phyloP scores from a whole-genome alignment of 2,888 invertebrate genomes.

The Melinaea menophilus region DNA sequence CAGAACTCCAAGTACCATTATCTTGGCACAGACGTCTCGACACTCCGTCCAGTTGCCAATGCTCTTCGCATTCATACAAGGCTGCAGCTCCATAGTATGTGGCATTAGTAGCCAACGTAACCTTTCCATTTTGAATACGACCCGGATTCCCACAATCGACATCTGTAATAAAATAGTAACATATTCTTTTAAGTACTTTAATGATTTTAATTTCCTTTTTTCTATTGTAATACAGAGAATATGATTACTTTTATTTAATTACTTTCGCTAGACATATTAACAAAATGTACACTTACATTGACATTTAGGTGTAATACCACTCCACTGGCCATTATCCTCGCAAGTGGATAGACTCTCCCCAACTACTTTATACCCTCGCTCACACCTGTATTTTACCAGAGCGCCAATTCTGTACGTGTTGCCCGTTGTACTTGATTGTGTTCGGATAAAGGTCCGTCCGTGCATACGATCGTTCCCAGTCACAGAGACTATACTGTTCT shows the following conservation, averaged over 20 bases:
- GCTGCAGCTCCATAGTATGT: slow-evolving; percentile 93
- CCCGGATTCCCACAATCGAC: slow-evolving; percentile 91
- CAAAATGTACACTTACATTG: slow-evolving; percentile 81
- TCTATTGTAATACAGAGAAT: no score
- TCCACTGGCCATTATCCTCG: slow-evolving; percentile 91
- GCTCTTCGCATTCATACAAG: slow-evolving; percentile 88
- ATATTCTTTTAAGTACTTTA: slow-evolving; percentile 6
- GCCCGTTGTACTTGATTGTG: slow-evolving; percentile 82
- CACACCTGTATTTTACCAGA: slow-evolving; percentile 91
- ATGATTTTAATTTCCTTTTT: background rate
- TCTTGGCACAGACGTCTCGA: slow-evolving; percentile 90
- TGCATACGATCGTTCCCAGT: slow-evolving; percentile 95
- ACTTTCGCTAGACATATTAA: background rate
- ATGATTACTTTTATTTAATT: background rate
- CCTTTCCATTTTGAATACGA: slow-evolving; percentile 84
- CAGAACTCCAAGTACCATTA: slow-evolving; percentile 94
- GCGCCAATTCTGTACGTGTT: slow-evolving; percentile 92
- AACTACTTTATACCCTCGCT: slow-evolving; percentile 91
- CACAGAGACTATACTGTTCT: slow-evolving; percentile 91
- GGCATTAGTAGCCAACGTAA: slow-evolving; percentile 89
- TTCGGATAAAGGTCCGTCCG: slow-evolving; percentile 88
- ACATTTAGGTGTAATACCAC: slow-evolving; percentile 88
- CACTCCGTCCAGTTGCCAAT: slow-evolving; percentile 89
- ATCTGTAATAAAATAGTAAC: slow-evolving; percentile 69
- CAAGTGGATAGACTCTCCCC: slow-evolving; percentile 92